phyloP scores from a whole-genome alignment of 2,113 vertebrate genomes.

The Sphaerodactylus townsendi region DNA sequence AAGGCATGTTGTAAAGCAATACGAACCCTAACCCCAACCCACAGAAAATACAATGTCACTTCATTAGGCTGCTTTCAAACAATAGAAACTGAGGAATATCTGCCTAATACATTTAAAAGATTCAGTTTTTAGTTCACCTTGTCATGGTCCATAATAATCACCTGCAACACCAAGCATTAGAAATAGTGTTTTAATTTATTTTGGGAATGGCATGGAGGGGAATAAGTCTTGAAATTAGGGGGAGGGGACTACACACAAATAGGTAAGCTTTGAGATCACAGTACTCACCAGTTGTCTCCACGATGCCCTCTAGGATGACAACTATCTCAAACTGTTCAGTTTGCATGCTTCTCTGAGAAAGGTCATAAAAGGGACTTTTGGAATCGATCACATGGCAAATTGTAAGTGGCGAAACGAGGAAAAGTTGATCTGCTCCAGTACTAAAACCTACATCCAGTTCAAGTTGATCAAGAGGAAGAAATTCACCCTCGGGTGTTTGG shows the following conservation, averaged over 20 bases:
- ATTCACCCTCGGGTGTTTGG: slow-evolving; percentile 98
- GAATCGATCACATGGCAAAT: slow-evolving; percentile 99
- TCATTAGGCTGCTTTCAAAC: background rate
- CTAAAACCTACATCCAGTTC: slow-evolving; percentile 99
- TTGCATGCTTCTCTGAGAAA: slow-evolving; percentile 97
- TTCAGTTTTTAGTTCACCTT: fast-evolving
- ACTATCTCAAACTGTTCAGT: slow-evolving; percentile 98
- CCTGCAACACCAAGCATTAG: background rate
- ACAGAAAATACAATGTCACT: background rate
- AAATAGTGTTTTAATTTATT: background rate
- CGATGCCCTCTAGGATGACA: slow-evolving; percentile 98
- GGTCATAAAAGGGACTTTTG: slow-evolving; percentile 99
- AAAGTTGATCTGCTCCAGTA: slow-evolving; percentile 98
- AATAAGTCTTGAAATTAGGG: fast-evolving
- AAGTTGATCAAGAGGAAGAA: slow-evolving; percentile 97
- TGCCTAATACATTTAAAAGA: background rate
- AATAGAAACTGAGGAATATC: background rate
- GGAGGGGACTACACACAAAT: background rate
- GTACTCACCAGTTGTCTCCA: slow-evolving; percentile 96
- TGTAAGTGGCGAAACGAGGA: slow-evolving; percentile 97
- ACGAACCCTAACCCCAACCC: background rate
- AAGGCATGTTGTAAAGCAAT: background rate
- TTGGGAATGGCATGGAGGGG: fast-evolving
- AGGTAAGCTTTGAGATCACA: background rate
- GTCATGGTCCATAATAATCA: fast-evolving